Percentiles rank a stretch among this genome's conserved stretches.
Conservation (phyloP, 1,140 invertebrate species). For the Aphelinus certus region DNA sequence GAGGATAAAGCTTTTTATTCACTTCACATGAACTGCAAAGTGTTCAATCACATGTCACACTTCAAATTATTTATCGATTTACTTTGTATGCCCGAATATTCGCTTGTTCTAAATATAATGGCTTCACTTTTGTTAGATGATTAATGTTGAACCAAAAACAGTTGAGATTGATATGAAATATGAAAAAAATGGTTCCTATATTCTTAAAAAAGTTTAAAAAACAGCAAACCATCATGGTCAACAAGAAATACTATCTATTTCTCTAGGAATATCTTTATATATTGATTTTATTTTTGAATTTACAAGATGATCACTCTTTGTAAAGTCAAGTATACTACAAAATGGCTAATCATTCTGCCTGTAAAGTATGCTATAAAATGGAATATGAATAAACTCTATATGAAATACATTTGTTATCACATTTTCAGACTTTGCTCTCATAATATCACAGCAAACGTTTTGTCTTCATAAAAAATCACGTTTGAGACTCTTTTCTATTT, state of each 20-base stretch:
- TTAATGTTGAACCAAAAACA: too few species aligned
- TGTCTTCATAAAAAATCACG: constrained; percentile 8
- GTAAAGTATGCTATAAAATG: too few species aligned
- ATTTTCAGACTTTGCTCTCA: constrained; percentile 16
- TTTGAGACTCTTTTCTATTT: not conserved
- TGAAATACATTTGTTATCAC: not conserved
- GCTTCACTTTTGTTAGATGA: too few species aligned
- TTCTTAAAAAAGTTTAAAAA: not conserved
- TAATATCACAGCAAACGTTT: constrained; percentile 22
- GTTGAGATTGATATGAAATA: too few species aligned
- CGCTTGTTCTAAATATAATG: not conserved
- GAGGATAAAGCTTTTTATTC: constrained; percentile 65
- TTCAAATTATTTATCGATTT: constrained; percentile 27
- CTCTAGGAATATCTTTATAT: too few species aligned
- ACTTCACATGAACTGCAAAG: constrained; percentile 62
- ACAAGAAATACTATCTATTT: too few species aligned
- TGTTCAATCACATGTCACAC: constrained; percentile 58
- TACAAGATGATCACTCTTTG: too few species aligned
- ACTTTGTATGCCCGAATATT: constrained; percentile 25
- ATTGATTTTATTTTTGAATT: too few species aligned
- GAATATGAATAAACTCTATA: too few species aligned
- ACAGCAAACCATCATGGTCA: not conserved
- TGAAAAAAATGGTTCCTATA: not conserved
- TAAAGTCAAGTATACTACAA: too few species aligned
- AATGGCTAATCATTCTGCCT: too few species aligned